phyloP scores from a whole-genome alignment of 2,797 vertebrate genomes.

The Perodicticus potto region DNA sequence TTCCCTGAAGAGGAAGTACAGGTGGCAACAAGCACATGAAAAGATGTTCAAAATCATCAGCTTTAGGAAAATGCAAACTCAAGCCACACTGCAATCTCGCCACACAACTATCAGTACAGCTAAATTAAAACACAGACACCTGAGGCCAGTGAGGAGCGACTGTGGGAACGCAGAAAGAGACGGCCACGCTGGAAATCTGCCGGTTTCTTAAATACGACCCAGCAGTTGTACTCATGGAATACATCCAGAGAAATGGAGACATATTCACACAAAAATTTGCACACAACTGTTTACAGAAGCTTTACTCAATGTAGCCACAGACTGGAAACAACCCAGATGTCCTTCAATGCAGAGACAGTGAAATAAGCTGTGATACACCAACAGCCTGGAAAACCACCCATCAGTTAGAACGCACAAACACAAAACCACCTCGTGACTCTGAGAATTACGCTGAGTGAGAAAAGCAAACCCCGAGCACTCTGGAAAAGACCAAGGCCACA shows the following conservation, averaged over 20 bases:
- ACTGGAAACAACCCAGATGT: neutral
- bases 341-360: neutral
- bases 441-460: neutral
- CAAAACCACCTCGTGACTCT: neutral
- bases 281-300: neutral
- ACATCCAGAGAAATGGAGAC: neutral
- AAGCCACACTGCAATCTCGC: neutral
- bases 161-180: rapidly evolving
- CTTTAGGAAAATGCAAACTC: neutral
- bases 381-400: rapidly evolving
- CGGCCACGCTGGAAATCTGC: neutral
- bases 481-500: neutral
- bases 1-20: neutral
- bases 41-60: too few species aligned
- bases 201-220: neutral
- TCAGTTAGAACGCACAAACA: neutral
- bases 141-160: neutral
- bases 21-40: rapidly evolving
- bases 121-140: neutral
- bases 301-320: neutral
- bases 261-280: neutral
- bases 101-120: neutral
- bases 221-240: neutral
- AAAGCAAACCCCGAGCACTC: neutral
- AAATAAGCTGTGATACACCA: too few species aligned